Conservation (phyloP, 2,797 vertebrate genomes). For the Takifugu rubripes region DNA sequence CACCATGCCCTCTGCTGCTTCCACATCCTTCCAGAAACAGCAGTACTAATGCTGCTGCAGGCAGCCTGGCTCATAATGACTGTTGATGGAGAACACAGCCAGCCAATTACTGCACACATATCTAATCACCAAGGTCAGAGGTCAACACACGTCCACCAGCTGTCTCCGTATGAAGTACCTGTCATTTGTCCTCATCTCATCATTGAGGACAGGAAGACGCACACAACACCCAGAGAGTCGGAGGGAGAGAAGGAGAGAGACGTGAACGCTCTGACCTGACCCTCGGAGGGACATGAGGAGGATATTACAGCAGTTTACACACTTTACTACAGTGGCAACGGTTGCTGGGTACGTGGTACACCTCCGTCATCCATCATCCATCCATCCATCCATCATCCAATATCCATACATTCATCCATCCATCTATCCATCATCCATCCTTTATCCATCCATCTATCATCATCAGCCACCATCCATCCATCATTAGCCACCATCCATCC, state of each 20-base stretch:
- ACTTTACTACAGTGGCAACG: no score
- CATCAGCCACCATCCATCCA: no score
- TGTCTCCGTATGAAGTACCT: slow-evolving; percentile 51
- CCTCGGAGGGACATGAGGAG: no score
- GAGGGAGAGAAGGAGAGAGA: background rate
- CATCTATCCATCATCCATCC: no score
- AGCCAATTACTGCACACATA: slow-evolving; percentile 62
- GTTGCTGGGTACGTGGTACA: no score
- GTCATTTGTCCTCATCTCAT: slow-evolving; percentile 33
- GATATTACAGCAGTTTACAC: no score
- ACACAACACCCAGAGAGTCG: slow-evolving; percentile 10
- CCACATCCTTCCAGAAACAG: slow-evolving; percentile 62
- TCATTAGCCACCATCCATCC: no score
- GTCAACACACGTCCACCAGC: slow-evolving; percentile 44
- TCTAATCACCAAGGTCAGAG: slow-evolving; percentile 63
- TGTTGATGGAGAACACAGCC: slow-evolving; percentile 67
- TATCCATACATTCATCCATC: no score
- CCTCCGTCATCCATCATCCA: no score
- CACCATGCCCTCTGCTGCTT: slow-evolving; percentile 25
- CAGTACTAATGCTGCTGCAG: slow-evolving; percentile 44
- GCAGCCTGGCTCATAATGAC: slow-evolving; percentile 55
- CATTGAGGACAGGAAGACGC: slow-evolving; percentile 3
- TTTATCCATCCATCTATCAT: no score
- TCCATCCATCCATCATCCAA: no score
- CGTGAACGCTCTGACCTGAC: no score